Evolutionary conservation across 2,797 vertebrate species (phyloP).

Genomic region (Peromyscus nudipes): DNA sequence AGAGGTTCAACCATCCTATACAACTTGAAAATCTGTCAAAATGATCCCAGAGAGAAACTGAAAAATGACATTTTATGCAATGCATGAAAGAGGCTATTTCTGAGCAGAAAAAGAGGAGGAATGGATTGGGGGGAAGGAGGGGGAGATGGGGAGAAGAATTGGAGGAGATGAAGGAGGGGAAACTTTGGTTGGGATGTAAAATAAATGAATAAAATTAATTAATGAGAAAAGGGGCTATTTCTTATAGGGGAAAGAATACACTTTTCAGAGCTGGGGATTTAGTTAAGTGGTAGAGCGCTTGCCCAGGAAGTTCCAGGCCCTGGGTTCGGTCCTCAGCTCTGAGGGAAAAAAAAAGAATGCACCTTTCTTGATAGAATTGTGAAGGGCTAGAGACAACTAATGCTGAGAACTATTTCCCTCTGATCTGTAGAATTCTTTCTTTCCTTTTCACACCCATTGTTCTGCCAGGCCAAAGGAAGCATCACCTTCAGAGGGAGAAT

Average conservation of each 20-base stretch:
- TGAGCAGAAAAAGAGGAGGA: background rate
- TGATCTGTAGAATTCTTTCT: constrained; percentile 21
- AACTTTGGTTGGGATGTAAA: background rate
- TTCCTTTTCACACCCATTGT: background rate
- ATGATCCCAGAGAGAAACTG: constrained; percentile 13
- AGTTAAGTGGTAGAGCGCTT: too few species aligned
- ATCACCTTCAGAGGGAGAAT: background rate
- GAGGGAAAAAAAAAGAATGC: background rate
- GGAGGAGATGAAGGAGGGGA: background rate
- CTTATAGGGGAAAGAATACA: constrained; percentile 21
- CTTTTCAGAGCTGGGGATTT: background rate
- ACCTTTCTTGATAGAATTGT: constrained; percentile 17
- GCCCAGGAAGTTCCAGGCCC: too few species aligned
- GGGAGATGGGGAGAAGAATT: background rate
- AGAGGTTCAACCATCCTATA: background rate
- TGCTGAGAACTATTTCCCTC: constrained; percentile 34
- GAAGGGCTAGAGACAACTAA: constrained; percentile 42
- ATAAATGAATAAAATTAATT: background rate
- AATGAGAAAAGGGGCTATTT: background rate
- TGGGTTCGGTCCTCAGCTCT: too few species aligned
- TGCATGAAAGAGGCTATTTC: constrained; percentile 14
- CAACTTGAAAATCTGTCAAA: constrained; percentile 51
- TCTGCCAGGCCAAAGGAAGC: constrained; percentile 12
- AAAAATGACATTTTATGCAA: constrained; percentile 53
- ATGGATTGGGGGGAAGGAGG: background rate